Evolutionary conservation across 2,113 vertebrate genomes (phyloP).

Genomic region (Phrynosoma platyrhinos): DNA sequence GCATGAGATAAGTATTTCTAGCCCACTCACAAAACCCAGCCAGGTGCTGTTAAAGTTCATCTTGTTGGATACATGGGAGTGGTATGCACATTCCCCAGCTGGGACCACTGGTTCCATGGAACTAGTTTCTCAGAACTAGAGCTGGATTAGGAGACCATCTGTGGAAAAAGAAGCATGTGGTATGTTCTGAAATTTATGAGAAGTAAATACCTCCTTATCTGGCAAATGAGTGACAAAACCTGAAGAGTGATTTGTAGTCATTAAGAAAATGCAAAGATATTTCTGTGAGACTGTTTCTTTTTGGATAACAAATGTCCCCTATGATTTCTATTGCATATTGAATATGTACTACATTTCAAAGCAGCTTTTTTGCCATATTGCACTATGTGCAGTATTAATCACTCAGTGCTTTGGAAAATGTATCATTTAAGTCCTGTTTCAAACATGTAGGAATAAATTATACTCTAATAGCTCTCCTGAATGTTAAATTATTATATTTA

Average conservation of each 20-base stretch:
- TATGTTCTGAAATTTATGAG: background rate
- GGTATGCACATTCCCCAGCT: background rate
- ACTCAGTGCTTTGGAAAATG: conserved; percentile 21
- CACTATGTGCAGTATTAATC: conserved; percentile 26
- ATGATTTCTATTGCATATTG: conserved; percentile 34
- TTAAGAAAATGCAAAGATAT: background rate
- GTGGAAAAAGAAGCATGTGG: background rate
- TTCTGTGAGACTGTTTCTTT: conserved; percentile 2
- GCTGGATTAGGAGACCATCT: background rate
- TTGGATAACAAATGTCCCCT: background rate
- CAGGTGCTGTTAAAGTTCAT: background rate
- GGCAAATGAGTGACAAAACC: background rate
- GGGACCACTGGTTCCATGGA: background rate
- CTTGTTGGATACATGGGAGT: background rate
- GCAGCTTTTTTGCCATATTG: conserved; percentile 32
- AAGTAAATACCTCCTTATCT: background rate
- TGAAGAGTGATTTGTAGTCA: background rate
- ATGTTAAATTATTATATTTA: conserved; percentile 42
- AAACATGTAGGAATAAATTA: conserved; percentile 27
- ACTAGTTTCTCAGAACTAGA: background rate
- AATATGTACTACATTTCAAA: conserved; percentile 48
- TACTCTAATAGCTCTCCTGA: conserved; percentile 40
- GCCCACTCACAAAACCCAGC: background rate
- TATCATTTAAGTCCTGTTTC: conserved; percentile 38
- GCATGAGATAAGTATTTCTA: background rate